Evolutionary conservation across 2,888 invertebrate species (phyloP), one percentile per base, ranked within the genome.

Genomic region (Leucania comma): DNA sequence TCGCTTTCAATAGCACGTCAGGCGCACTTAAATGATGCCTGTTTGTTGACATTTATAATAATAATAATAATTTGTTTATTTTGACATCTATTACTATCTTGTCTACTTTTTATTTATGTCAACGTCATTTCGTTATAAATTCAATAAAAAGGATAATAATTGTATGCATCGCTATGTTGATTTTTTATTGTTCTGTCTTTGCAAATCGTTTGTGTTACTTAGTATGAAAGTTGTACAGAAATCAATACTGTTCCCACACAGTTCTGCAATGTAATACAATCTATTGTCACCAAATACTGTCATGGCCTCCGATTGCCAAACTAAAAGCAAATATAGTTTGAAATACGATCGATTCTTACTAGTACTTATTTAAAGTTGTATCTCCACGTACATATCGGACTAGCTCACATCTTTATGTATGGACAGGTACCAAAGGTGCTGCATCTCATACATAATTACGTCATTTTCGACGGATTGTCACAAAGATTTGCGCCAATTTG

Each of bases 381-480:
- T 5, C 32, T 56, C n/a, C 51, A 61, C 60, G 57, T 68, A 42
- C n/a, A 2, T 9, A 17, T 32, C 46, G 22, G 35, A 22, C 8
- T 14, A 35, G 14, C 58, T n/a, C 26, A 65, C 10, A 69, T 70
- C 50, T 76, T 63, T 46, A 51, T 46, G 57, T 32, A 72, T 35
- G 17, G 20, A 46, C 51, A 61, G 22, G 54, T 59, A 68, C 48
- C 46, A 48, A 62, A 75, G 57, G 58, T 46, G 53, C 60, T 57
- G 26, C 38, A 74, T 61, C 60, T 75, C 72, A 70, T 77, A 69
- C 73, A 82, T 80, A 79, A 61, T 76, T 58, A 70, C 70, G 26
- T 76, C 20, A 71, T 71, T 84, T 84, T 87, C 71, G 87, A 73
- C 72, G 58, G 65, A 72, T 76, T 62, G 67, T 48, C 70, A 82